Conservation (phyloP, 2,888 invertebrate species). For the Acleris holmiana region DNA sequence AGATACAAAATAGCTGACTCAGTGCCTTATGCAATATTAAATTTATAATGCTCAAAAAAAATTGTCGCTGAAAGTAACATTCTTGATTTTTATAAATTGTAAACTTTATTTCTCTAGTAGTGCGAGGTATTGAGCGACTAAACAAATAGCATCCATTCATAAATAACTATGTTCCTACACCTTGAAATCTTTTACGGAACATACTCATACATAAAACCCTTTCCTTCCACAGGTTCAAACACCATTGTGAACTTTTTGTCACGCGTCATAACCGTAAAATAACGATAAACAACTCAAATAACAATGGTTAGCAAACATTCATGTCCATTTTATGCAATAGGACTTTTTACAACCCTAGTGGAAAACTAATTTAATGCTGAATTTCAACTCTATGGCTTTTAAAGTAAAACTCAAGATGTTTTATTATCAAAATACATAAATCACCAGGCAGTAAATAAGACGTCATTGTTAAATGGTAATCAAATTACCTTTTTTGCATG, state of each 20-base stretch:
- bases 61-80: too few relatives aligned
- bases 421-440: conserved; percentile 18
- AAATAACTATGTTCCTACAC: too few relatives aligned
- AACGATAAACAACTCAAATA: conserved; percentile 32
- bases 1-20: too few relatives aligned
- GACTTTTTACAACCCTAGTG: conserved; percentile 21
- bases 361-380: neutral
- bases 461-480: conserved; percentile 51
- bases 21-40: too few relatives aligned
- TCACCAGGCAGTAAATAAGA: conserved; percentile 55
- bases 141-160: too few relatives aligned
- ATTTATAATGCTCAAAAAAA: too few relatives aligned
- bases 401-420: neutral
- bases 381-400: neutral
- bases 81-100: too few relatives aligned
- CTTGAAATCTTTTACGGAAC: neutral
- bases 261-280: conserved; percentile 23
- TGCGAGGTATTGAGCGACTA: too few relatives aligned
- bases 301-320: conserved; percentile 32
- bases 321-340: conserved; percentile 39
- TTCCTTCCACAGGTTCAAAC: neutral
- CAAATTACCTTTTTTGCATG: conserved; percentile 62
- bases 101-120: too few relatives aligned
- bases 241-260: conserved; percentile 16
- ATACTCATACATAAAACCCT: neutral